Base-by-base conservation (phyloP, 2,797 vertebrate species). In the Urophycis tenuis region DNA sequence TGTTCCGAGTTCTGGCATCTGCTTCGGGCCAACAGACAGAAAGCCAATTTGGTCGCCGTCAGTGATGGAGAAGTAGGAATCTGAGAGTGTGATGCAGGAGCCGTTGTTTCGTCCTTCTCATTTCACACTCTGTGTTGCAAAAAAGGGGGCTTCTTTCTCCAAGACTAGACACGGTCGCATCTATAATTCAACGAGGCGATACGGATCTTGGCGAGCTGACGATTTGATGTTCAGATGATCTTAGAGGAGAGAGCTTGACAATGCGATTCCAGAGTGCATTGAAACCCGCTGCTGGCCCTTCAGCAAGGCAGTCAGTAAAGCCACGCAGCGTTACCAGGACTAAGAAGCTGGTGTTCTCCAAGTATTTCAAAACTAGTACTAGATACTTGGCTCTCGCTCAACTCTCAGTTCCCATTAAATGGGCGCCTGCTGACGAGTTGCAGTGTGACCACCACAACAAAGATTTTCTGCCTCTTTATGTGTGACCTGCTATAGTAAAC, bases 161-260 rank as follows among this genome's bases (percentile, higher is more conserved):
- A 33, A 74, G 39, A 31, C 72, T 33, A 17, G 64, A 45, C 8
- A 5, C 30, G 35, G 39, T 60, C 17, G 15, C 39, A 49, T 75
- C n/a, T 8, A 75, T 79, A 72, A 79, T 79, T 75, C 74, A 78
- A 73, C n/a, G 9, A 75, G 69, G 78, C 32, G 71, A 75, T 74
- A 75, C 6, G 30, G 71, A 34, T 35, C 31, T 36, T 31, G 22
- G 41, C 29, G 19, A 45, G 31, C 29, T 29, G 39, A 36, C 53
- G 45, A 72, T n/a, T 32, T 64, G 25, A 72, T 35, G 29, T 64
- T 72, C 32, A 36, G 14, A 34, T 14, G 3, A 34, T 15, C 67
- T 41, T 72, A 19, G 29, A 78, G 72, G 69, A 71, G n/a, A n/a
- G 69, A 32, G 32, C 70, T 33, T 25, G 49, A 34, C 31, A 33